phyloP scores from a whole-genome alignment of 1,140 invertebrate genomes.

The Drosophila orena region DNA sequence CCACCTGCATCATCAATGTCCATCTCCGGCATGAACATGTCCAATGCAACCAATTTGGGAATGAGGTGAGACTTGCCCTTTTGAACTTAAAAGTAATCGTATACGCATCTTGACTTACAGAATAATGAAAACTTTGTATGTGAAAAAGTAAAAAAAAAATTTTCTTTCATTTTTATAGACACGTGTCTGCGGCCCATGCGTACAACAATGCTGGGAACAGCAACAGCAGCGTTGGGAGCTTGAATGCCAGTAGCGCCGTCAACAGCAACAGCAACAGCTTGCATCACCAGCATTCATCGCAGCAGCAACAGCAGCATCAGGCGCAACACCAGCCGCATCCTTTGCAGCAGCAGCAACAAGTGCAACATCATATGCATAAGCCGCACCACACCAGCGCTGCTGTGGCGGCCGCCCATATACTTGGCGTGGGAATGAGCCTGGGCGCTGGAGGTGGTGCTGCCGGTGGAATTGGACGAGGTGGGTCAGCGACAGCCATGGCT shows the following conservation, averaged over 20 bases:
- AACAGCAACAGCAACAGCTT: constrained; percentile 44
- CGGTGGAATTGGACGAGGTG: constrained; percentile 73
- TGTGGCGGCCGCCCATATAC: constrained; percentile 61
- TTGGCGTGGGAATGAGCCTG: constrained; percentile 45
- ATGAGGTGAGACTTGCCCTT: constrained; percentile 45
- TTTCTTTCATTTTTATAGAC: constrained; percentile 19
- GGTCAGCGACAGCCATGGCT: constrained; percentile 65
- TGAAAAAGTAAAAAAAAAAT: background rate
- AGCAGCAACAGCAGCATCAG: constrained; percentile 23
- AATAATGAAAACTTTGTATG: too few species aligned
- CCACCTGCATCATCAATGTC: constrained; percentile 43
- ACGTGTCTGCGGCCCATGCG: constrained; percentile 44
- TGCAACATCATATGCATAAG: constrained; percentile 47
- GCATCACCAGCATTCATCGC: constrained; percentile 50
- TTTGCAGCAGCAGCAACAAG: constrained; percentile 29
- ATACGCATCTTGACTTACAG: background rate
- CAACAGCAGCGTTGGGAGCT: constrained; percentile 33
- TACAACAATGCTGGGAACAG: constrained; percentile 53
- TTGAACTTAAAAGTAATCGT: background rate
- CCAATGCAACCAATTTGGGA: constrained; percentile 42
- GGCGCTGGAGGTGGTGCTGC: constrained; percentile 44
- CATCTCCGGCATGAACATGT: constrained; percentile 37
- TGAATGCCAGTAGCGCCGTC: constrained; percentile 16
- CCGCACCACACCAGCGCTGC: constrained; percentile 61
- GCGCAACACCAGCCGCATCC: too few species aligned